A percentile compares a stretch with the other conserved stretches of the same genome.
phyloP scores from a whole-genome alignment of 2,888 invertebrate species.

The Chalcosyrphus nemorum region DNA sequence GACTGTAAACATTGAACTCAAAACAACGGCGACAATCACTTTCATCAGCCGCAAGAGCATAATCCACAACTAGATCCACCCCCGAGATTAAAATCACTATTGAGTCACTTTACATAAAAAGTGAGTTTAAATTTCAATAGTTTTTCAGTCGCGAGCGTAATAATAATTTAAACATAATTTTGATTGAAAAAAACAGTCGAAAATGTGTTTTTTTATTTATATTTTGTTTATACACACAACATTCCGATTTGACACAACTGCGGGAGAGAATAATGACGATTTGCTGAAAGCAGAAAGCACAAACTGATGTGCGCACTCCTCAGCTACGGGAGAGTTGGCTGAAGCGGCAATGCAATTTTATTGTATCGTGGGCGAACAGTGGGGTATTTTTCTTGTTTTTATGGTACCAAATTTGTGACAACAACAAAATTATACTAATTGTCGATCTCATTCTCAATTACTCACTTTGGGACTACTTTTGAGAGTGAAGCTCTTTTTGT shows the following conservation, averaged over 20 bases:
- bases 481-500: too few species aligned
- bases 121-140: constrained; percentile 14
- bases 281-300: constrained; percentile 48
- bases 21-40: constrained; percentile 82
- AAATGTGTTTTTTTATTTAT: constrained; percentile 34
- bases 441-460: too few species aligned
- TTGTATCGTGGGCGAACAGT: background rate
- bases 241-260: constrained; percentile 66
- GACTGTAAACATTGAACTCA: constrained; percentile 83
- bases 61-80: constrained; percentile 70
- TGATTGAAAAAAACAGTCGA: background rate
- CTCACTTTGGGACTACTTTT: too few species aligned
- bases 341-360: constrained; percentile 6
- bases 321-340: constrained; percentile 14
- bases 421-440: too few species aligned
- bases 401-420: too few species aligned
- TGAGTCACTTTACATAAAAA: too few species aligned
- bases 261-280: constrained; percentile 55
- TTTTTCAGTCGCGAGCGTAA: background rate
- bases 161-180: background rate
- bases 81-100: constrained; percentile 10
- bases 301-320: constrained; percentile 53
- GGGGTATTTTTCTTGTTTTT: background rate
- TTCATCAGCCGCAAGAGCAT: constrained; percentile 81
- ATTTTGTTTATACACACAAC: constrained; percentile 58